These are phyloP conservation scores for Lytechinus pictus DNA, from an alignment of 35 echinoderm and acorn worm species.

Conservation along the genomic window DNA sequence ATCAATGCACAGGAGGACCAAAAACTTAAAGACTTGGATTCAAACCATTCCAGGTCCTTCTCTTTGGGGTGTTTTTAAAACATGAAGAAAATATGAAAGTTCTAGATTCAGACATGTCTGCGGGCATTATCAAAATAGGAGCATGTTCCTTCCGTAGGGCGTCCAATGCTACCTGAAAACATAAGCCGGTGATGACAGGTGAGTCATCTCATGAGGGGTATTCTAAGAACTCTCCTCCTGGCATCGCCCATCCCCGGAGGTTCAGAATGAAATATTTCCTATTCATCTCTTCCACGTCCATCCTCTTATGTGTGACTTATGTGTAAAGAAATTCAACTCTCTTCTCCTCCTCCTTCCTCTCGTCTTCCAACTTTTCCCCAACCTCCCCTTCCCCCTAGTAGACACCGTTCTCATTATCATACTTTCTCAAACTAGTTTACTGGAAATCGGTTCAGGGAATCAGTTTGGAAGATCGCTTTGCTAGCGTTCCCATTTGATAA, in stretches of 20 bases:
- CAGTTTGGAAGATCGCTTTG: too few species aligned
- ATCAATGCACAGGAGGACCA: background rate
- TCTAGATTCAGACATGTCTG: background rate
- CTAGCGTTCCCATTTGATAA: too few species aligned
- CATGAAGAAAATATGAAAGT: background rate
- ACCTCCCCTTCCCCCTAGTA: background rate
- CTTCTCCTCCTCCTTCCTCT: background rate
- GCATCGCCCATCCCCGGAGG: background rate
- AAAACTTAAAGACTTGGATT: background rate
- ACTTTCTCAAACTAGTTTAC: background rate
- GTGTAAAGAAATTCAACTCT: too few species aligned
- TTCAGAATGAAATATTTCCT: background rate
- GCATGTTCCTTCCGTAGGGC: background rate
- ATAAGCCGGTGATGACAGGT: background rate
- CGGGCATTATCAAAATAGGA: slow-evolving; percentile 7
- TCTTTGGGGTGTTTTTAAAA: background rate
- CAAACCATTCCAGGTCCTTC: background rate
- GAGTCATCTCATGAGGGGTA: background rate
- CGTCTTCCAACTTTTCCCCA: background rate
- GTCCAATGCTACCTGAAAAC: background rate
- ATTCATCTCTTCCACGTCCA: background rate
- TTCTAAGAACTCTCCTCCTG: background rate
- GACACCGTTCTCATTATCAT: background rate
- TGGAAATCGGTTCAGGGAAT: too few species aligned
- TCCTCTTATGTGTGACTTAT: background rate